phyloP scores from a whole-genome alignment of 2,113 vertebrate species.

The Pelusios castaneus region DNA sequence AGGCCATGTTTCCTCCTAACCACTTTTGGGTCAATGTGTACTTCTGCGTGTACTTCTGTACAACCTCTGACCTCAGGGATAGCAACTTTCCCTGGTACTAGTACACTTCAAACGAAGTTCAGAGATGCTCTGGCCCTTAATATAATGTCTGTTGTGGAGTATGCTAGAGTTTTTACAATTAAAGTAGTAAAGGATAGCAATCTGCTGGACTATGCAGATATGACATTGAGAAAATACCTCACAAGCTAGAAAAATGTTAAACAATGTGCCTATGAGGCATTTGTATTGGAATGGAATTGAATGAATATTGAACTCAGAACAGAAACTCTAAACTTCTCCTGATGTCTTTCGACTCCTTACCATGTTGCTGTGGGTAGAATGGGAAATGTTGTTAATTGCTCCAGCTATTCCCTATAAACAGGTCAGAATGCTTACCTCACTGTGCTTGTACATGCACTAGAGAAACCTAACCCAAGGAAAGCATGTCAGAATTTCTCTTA shows the following conservation, averaged over 20 bases:
- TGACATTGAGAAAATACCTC: too few species aligned
- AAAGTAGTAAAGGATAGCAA: too few species aligned
- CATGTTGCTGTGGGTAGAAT: neutral
- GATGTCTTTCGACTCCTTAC: neutral
- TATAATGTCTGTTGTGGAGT: too few species aligned
- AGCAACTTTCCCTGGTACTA: neutral
- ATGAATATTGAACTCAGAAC: neutral
- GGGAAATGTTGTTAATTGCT: neutral
- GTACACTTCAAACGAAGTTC: neutral
- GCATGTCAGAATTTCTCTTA: neutral
- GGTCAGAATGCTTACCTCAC: neutral
- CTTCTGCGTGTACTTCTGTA: neutral
- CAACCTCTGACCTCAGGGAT: neutral
- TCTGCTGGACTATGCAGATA: too few species aligned
- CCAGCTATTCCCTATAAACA: neutral
- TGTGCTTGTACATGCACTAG: neutral
- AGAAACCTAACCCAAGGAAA: neutral
- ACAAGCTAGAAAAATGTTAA: neutral
- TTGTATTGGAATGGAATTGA: neutral
- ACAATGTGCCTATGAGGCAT: neutral
- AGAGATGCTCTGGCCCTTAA: neutral
- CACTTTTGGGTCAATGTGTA: neutral
- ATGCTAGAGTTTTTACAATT: too few species aligned
- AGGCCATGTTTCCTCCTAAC: neutral
- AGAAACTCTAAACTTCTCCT: neutral